Evolutionary conservation across 1,140 invertebrate species (phyloP).

Genomic region (Brachionus asplanchnoidis): DNA sequence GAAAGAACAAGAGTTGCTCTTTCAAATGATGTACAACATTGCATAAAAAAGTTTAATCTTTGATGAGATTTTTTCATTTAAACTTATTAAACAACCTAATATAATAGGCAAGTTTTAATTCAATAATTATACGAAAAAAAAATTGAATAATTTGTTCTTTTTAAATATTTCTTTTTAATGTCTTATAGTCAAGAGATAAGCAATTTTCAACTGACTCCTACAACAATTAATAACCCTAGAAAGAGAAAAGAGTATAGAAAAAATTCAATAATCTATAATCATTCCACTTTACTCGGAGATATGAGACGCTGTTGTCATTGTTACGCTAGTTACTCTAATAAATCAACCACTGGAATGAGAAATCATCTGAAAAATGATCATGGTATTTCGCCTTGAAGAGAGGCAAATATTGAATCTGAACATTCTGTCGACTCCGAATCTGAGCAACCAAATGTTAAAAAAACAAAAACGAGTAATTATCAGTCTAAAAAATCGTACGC

Average conservation of each 20-base stretch:
- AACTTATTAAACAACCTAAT: too few relatives aligned
- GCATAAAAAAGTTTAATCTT: too few relatives aligned
- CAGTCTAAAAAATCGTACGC: too few relatives aligned
- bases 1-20: too few relatives aligned
- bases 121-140: too few relatives aligned
- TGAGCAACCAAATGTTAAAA: neutral
- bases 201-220: neutral
- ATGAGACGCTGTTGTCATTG: neutral
- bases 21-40: too few relatives aligned
- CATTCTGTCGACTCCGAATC: neutral
- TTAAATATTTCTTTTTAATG: too few relatives aligned
- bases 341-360: neutral
- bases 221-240: neutral
- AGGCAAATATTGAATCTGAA: neutral
- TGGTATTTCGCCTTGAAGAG: neutral
- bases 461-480: neutral
- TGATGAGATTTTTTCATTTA: too few relatives aligned
- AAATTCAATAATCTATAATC: neutral
- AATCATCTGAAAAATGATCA: neutral
- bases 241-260: neutral
- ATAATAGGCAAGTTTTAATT: too few relatives aligned
- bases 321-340: neutral
- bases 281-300: neutral
- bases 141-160: too few relatives aligned
- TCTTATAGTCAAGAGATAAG: neutral